Conservation (phyloP, 2,888 invertebrate genomes). For the Folsomia manolachei region DNA sequence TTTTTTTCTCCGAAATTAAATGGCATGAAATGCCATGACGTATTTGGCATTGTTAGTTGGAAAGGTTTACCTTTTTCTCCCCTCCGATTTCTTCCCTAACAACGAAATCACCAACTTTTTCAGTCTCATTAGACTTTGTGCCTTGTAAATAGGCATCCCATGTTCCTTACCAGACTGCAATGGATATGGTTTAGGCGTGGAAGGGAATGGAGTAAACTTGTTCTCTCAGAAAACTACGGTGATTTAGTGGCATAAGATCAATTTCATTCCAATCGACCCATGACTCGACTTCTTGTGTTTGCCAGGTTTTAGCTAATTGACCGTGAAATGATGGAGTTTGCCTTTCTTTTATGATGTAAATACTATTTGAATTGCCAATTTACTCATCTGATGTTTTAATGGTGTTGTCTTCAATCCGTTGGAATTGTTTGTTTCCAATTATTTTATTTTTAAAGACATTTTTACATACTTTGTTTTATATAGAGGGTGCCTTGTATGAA, state of each 20-base stretch:
- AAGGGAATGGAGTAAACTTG: too few relatives aligned
- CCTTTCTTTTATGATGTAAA: background rate
- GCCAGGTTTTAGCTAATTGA: conserved; percentile 43
- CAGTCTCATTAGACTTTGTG: background rate
- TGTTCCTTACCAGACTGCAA: too few relatives aligned
- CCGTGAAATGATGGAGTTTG: conserved; percentile 35
- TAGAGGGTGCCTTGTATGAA: background rate
- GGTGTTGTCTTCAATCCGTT: background rate
- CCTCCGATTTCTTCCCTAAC: background rate
- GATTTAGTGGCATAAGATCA: too few relatives aligned
- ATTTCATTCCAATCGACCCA: too few relatives aligned
- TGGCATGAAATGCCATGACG: background rate
- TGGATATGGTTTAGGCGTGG: background rate
- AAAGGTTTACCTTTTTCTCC: too few relatives aligned
- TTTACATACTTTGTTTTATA: background rate
- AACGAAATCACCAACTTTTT: background rate
- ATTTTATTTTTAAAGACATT: background rate
- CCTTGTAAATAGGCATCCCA: too few relatives aligned
- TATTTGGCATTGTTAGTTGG: too few relatives aligned
- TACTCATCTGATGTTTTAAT: background rate
- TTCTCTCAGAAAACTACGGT: too few relatives aligned
- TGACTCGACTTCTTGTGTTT: too few relatives aligned
- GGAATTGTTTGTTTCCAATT: too few relatives aligned
- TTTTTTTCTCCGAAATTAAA: background rate
- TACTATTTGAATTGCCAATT: background rate